phyloP scores from a whole-genome alignment of 2,797 vertebrate species.

The Halcyon badia region DNA sequence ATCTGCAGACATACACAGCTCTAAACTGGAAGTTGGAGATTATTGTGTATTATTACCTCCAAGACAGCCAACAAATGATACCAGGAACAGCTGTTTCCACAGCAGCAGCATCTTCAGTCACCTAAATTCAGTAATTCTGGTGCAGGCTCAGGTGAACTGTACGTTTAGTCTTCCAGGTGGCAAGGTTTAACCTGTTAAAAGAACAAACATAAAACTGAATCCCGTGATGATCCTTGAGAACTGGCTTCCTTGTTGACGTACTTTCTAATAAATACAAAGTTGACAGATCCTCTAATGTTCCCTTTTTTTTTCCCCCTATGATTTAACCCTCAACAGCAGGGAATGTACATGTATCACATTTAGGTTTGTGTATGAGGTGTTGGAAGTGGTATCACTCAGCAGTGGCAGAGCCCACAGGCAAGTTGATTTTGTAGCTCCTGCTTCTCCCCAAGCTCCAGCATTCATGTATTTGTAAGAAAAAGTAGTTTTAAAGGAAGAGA shows the following conservation, averaged over 20 bases:
- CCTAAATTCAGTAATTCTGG: constrained; percentile 83
- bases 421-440: not conserved
- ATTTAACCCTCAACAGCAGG: not conserved
- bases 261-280: not conserved
- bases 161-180: constrained; percentile 77
- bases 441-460: not conserved
- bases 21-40: not conserved
- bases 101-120: constrained; percentile 93
- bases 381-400: not conserved
- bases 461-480: not conserved
- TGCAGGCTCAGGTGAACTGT: constrained; percentile 83
- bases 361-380: accelerated
- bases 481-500: not conserved
- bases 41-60: constrained; percentile 85
- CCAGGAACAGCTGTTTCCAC: constrained; percentile 93
- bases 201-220: constrained; percentile 8
- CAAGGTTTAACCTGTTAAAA: constrained; percentile 82
- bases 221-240: not conserved
- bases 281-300: not conserved
- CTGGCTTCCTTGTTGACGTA: not conserved
- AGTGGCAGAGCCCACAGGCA: not conserved
- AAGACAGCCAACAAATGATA: constrained; percentile 90
- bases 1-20: not conserved
- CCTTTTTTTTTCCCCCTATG: not conserved
- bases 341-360: not conserved